phyloP scores from a whole-genome alignment of 2,888 invertebrate genomes.

The Trachelus iudaicus region DNA sequence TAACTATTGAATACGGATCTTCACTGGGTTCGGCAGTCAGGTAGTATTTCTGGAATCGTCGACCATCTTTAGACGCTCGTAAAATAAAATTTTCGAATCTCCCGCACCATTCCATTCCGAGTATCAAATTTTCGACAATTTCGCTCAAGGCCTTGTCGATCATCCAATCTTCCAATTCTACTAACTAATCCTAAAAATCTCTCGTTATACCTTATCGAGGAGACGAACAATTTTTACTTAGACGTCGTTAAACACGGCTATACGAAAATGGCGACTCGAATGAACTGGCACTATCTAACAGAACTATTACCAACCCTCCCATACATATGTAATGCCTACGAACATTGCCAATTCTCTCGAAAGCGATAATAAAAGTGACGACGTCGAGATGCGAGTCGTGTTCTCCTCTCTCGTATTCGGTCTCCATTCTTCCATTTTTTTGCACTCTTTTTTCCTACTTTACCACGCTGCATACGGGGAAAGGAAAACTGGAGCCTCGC shows the following conservation, averaged over 20 bases:
- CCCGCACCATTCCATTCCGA: neutral
- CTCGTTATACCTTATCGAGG: neutral
- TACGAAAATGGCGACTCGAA: neutral
- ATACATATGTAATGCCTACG: neutral
- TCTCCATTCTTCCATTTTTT: neutral
- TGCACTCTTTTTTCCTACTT: neutral
- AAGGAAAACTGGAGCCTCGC: conserved; percentile 32
- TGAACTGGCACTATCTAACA: neutral
- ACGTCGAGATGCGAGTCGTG: conserved; percentile 14
- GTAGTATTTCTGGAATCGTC: conserved; percentile 14
- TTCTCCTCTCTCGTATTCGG: neutral
- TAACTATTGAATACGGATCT: conserved; percentile 48
- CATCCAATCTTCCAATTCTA: neutral
- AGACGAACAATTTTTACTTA: neutral
- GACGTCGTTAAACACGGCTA: neutral
- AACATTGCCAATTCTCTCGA: conserved; percentile 52
- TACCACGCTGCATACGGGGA: conserved; percentile 25
- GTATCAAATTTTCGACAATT: neutral
- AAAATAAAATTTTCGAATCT: conserved; percentile 8
- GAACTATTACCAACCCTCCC: neutral
- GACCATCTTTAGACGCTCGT: conserved; percentile 5
- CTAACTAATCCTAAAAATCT: neutral
- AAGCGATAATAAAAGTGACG: conserved; percentile 56
- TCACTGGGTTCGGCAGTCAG: conserved; percentile 17
- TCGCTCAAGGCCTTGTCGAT: neutral